Evolutionary conservation across 2,797 vertebrate genomes (phyloP), one percentile per base, ranked within the genome.

Genomic region (Tapirus indicus): DNA sequence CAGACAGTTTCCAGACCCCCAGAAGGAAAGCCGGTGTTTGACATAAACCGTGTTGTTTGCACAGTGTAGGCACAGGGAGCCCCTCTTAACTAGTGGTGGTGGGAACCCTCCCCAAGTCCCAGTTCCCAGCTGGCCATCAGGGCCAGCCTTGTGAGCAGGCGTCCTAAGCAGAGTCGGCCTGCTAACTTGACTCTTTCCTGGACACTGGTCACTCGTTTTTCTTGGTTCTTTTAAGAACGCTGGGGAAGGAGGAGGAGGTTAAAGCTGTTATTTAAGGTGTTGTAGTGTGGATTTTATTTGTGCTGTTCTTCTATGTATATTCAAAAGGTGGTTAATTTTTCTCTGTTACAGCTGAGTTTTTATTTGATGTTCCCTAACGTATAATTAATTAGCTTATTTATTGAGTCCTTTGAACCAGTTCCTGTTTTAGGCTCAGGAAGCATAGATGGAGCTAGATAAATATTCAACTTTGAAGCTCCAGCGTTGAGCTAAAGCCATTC

Each of bases 141-240:
- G 16, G 66, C 80, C 66, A 18, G 64, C 64, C 29, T 38, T 2
- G 0, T 27, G 32, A 47, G n/a, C 47, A 10, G 41, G 49, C 12
- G 49, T 52, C 12, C 49, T 52, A 52, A 52, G 49, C 49, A 14
- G 49, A 52, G 49, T 13, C 13, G 49, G 49, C 12, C 14, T 52
- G 12, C 49, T 14, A 13, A 12, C 49, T 52, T 52, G 49, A 52
- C 49, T 52, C 49, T 14, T 14, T 52, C 49, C 49, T 52, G 49
- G 2, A 52, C 49, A 52, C 14, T 13, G 12, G 25, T 10, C 12
- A 4, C 47, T 20, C 2, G 32, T 49, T 54, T 44, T 64, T 16
- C 66, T 60, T 44, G 78, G 54, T 66, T 84, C 44, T 74, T 91
- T 54, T 41, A 71, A 85, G 71, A 95, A 64, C 69, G 82, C 78